Percentiles rank a stretch among this genome's conserved stretches.
Evolutionary conservation across 2,113 vertebrate genomes (phyloP).

Genomic region (Tauraco erythrolophus): DNA sequence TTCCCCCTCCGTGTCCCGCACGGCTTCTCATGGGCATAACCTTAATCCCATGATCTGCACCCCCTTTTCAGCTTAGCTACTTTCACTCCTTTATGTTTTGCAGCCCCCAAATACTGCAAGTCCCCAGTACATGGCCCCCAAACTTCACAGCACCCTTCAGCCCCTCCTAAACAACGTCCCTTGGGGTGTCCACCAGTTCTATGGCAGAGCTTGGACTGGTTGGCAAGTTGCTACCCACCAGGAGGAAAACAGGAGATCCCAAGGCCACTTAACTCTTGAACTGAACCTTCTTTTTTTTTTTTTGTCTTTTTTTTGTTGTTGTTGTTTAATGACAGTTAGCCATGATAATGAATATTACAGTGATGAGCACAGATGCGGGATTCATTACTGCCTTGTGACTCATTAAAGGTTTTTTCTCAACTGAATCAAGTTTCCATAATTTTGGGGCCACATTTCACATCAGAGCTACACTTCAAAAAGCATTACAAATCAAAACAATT

Average conservation of each 20-base stretch:
- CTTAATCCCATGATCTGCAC: background rate
- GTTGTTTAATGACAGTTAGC: background rate
- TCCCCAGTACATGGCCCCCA: background rate
- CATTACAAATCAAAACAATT: conserved; percentile 39
- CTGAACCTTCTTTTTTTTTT: background rate
- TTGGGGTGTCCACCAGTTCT: background rate
- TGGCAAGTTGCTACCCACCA: background rate
- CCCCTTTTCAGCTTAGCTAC: background rate
- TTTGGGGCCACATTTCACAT: background rate
- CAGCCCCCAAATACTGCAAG: background rate
- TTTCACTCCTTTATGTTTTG: background rate
- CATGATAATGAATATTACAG: background rate
- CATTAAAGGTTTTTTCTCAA: conserved; percentile 25
- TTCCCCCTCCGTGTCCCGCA: background rate
- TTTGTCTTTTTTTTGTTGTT: background rate
- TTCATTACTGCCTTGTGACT: conserved; percentile 40
- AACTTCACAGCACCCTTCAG: background rate
- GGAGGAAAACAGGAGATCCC: background rate
- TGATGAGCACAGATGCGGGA: background rate
- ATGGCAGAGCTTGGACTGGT: background rate
- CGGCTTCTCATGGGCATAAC: background rate
- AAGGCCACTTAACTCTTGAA: background rate
- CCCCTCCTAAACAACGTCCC: accelerated
- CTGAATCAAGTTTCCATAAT: conserved; percentile 10
- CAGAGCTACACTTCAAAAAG: conserved; percentile 1